phyloP scores from a whole-genome alignment of 1,140 invertebrate genomes.

The Arion vulgaris region DNA sequence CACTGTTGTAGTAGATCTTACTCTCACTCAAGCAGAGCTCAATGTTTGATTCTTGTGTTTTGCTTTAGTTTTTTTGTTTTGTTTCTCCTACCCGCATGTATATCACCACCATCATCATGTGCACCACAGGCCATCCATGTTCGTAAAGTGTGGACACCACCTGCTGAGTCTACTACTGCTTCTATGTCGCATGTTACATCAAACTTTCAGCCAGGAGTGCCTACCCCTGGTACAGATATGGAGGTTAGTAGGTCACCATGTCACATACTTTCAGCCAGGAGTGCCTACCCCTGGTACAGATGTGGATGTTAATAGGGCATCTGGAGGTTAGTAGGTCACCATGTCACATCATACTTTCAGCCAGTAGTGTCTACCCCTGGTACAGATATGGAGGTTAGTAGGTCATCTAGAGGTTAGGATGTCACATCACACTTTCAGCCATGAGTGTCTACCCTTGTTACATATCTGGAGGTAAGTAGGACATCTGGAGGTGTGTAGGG shows the following conservation, averaged over 20 bases:
- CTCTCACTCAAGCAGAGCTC: too few species aligned
- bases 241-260: constrained; percentile 26
- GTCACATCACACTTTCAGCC: too few species aligned
- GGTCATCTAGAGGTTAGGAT: too few species aligned
- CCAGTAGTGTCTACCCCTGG: constrained; percentile 1
- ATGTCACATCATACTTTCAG: background rate
- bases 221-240: constrained; percentile 9
- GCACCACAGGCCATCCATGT: constrained; percentile 17
- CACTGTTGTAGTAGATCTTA: too few species aligned
- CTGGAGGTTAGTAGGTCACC: too few species aligned
- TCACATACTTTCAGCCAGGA: too few species aligned
- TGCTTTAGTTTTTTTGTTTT: background rate
- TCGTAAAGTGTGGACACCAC: constrained; percentile 20
- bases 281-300: too few species aligned
- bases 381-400: constrained; percentile 23
- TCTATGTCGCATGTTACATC: background rate
- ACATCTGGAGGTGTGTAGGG: too few species aligned
- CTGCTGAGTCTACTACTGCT: background rate
- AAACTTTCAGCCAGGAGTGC: background rate
- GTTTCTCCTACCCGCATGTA: background rate
- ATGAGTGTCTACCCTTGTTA: too few species aligned
- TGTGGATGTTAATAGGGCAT: too few species aligned
- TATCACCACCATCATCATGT: background rate
- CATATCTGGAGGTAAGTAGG: too few species aligned
- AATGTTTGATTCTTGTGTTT: too few species aligned